These are phyloP conservation scores for Podotricha telesiphe DNA, from an alignment of 2,888 invertebrate species.

Conservation along the genomic window DNA sequence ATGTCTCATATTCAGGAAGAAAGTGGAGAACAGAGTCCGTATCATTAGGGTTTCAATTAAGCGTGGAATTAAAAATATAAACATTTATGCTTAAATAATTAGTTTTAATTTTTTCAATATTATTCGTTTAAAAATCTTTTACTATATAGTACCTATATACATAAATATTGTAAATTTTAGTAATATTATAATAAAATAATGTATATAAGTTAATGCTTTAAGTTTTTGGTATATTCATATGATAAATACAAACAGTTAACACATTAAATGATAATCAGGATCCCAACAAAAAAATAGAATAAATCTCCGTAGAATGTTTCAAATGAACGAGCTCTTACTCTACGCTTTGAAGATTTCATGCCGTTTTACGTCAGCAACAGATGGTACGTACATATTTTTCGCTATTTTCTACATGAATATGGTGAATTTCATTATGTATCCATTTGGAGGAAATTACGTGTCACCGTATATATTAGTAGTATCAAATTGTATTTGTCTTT, in stretches of 20 bases:
- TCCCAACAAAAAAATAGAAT: constrained; percentile 3
- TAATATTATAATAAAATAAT: no score
- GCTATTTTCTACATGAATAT: constrained; percentile 26
- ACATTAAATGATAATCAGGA: background rate
- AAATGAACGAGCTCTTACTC: constrained; percentile 15
- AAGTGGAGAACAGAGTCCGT: no score
- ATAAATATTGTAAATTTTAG: no score
- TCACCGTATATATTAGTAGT: background rate
- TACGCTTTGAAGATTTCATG: constrained; percentile 31
- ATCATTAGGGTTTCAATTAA: no score
- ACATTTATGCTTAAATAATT: no score
- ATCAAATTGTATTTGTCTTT: background rate
- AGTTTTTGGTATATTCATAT: no score
- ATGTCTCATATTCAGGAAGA: no score
- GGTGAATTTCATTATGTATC: constrained; percentile 32
- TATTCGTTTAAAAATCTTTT: no score
- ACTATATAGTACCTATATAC: no score
- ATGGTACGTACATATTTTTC: constrained; percentile 30
- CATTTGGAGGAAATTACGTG: constrained; percentile 25
- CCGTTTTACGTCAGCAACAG: constrained; percentile 27
- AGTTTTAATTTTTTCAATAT: no score
- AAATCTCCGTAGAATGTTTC: constrained; percentile 4
- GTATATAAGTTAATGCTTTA: no score
- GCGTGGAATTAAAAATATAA: no score
- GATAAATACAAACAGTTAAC: background rate